Evolutionary conservation across 1,140 invertebrate species (phyloP).

Genomic region (Conopomorpha cramerella): DNA sequence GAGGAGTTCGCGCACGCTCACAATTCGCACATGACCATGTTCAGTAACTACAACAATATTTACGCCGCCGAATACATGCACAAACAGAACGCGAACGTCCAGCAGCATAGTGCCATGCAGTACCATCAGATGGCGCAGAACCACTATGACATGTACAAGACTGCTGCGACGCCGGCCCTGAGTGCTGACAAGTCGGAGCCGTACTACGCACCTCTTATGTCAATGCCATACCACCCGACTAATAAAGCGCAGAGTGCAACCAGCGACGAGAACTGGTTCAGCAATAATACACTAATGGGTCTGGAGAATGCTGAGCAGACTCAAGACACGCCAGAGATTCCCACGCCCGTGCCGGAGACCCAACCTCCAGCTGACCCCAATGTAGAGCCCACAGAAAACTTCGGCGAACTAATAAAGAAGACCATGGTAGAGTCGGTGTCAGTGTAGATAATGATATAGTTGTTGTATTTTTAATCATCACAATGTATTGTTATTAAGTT

Average conservation of each 20-base stretch:
- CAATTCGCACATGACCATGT: slow-evolving; percentile 55
- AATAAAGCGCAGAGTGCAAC: slow-evolving; percentile 66
- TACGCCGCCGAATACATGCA: slow-evolving; percentile 52
- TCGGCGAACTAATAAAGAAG: slow-evolving; percentile 91
- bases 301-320: slow-evolving; percentile 51
- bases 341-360: slow-evolving; percentile 36
- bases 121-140: slow-evolving; percentile 31
- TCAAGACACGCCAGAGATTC: slow-evolving; percentile 67
- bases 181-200: slow-evolving; percentile 45
- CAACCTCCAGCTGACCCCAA: slow-evolving; percentile 15
- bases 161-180: slow-evolving; percentile 26
- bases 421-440: slow-evolving; percentile 89
- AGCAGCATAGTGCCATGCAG: slow-evolving; percentile 29
- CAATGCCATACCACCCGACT: slow-evolving; percentile 61
- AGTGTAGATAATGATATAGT: slow-evolving; percentile 65
- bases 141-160: slow-evolving; percentile 50
- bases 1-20: slow-evolving; percentile 62
- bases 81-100: slow-evolving; percentile 27
- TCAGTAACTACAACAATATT: slow-evolving; percentile 60
- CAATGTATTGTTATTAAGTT: slow-evolving; percentile 2
- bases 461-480: slow-evolving; percentile 8
- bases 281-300: slow-evolving; percentile 39
- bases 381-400: slow-evolving; percentile 68
- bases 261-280: slow-evolving; percentile 53
- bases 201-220: slow-evolving; percentile 63